Percentiles rank a stretch among this genome's conserved stretches.
Evolutionary conservation across 1,140 invertebrate genomes (phyloP).

Genomic region (Mercenaria mercenaria): DNA sequence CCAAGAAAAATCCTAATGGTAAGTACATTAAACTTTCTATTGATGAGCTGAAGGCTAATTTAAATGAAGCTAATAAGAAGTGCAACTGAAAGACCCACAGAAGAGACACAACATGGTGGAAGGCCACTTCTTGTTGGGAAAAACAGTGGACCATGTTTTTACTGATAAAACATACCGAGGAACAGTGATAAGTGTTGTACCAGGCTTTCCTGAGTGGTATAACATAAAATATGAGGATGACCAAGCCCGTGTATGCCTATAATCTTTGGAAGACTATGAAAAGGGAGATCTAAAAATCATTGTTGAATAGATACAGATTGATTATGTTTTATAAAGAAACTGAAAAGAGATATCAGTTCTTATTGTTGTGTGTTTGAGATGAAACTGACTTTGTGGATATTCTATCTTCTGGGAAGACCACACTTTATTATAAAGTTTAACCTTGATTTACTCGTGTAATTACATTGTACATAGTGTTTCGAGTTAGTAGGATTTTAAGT

Average conservation of each 20-base stretch:
- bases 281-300: slow-evolving; percentile 34
- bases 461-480: too few species aligned
- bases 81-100: slow-evolving; percentile 30
- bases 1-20: too few species aligned
- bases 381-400: too few species aligned
- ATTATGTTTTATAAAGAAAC: too few species aligned
- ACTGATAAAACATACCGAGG: slow-evolving; percentile 55
- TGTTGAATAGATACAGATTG: too few species aligned
- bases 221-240: slow-evolving; percentile 68
- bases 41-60: slow-evolving; percentile 62
- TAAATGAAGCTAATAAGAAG: slow-evolving; percentile 32
- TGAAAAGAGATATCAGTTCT: too few species aligned
- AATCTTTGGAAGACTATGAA: slow-evolving; percentile 57
- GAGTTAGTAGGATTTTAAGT: too few species aligned
- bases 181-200: slow-evolving; percentile 62
- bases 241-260: slow-evolving; percentile 62
- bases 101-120: slow-evolving; percentile 36
- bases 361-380: too few species aligned
- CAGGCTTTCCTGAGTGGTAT: slow-evolving; percentile 65
- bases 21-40: slow-evolving; percentile 39
- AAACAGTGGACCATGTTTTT: slow-evolving; percentile 55
- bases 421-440: too few species aligned
- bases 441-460: too few species aligned
- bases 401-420: too few species aligned
- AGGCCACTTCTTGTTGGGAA: slow-evolving; percentile 61